phyloP scores from a whole-genome alignment of 2,797 vertebrate species.

The Tadarida brasiliensis region DNA sequence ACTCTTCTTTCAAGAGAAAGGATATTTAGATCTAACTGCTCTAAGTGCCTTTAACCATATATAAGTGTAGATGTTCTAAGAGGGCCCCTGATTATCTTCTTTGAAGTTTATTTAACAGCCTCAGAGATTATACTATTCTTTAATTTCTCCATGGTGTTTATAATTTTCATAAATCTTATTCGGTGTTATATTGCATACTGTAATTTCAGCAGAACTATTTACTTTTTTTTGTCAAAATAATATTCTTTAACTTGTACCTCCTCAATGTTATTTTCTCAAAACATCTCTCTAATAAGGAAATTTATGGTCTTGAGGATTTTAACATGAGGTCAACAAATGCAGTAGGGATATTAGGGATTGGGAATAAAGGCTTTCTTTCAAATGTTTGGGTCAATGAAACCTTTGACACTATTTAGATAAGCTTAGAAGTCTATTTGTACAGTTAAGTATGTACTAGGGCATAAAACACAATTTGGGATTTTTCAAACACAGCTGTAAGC shows the following conservation, averaged over 20 bases:
- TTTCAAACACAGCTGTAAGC: not conserved
- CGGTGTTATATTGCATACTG: not conserved
- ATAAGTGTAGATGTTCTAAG: constrained; percentile 14
- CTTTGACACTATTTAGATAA: constrained; percentile 42
- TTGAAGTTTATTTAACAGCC: constrained; percentile 33
- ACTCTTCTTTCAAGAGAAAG: constrained; percentile 44
- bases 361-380: constrained; percentile 19
- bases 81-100: constrained; percentile 19
- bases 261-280: constrained; percentile 60
- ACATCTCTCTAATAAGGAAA: constrained; percentile 6
- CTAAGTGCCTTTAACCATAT: not conserved
- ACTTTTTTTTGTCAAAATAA: constrained; percentile 30
- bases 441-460: not conserved
- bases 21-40: constrained; percentile 1
- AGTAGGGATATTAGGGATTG: not conserved
- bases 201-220: constrained; percentile 33
- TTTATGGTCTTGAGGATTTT: not conserved
- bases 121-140: constrained; percentile 1
- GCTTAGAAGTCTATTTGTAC: not conserved
- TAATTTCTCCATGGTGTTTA: constrained; percentile 40
- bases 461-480: not conserved
- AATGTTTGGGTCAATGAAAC: not conserved
- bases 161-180: constrained; percentile 36
- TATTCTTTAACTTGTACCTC: constrained; percentile 13
- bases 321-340: constrained; percentile 35